Base-by-base conservation (phyloP, 2,113 vertebrate species). In the Tringa solitaria region DNA sequence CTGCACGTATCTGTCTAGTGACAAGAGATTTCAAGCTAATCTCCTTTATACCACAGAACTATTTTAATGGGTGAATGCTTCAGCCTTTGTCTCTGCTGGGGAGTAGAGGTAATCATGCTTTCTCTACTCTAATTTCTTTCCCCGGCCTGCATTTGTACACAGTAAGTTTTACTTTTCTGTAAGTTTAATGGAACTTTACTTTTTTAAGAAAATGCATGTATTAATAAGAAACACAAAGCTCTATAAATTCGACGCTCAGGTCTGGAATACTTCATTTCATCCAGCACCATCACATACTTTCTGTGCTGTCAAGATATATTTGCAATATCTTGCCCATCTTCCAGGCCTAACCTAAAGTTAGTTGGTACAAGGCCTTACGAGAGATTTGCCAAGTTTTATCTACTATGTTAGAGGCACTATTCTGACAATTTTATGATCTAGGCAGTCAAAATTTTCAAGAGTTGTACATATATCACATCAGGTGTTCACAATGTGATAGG, bases 1-100 rank as follows among this genome's bases (percentile, higher is more conserved):
- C 80, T 93, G 48, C 59, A 87, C 82, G 53, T 92, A 37, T 74
- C 64, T 63, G 45, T 74, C 80, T 94, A 93, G 76, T 82, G 84
- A 96, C 70, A 69, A 87, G 89, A 94, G 74, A 94, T 91, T 97
- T 94, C 81, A 85, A 43, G 37, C 53, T 95, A 70, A 92, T 87
- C 77, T 87, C 26, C 75, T 70, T 79, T 80, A 91, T 54, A 74
- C 14, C 50, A 85, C 20, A 67, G 61, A 89, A 89, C 46, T 82
- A 69, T 92, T 94, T 91, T 89, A 93, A 95, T 67, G 82, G 87
- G 63, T 89, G 93, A 96, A 80, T 73, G 63, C 70, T 73, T 80
- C 59, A 87, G 74, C 33, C 9, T 64, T 87, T 89, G 43, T 82
- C 57, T 82, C 57, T 59, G 14, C 33, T 89, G 93, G 17, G 33